These are phyloP conservation scores for Helarctos malayanus DNA, from an alignment of 2,797 vertebrate species.

Conservation along the genomic window DNA sequence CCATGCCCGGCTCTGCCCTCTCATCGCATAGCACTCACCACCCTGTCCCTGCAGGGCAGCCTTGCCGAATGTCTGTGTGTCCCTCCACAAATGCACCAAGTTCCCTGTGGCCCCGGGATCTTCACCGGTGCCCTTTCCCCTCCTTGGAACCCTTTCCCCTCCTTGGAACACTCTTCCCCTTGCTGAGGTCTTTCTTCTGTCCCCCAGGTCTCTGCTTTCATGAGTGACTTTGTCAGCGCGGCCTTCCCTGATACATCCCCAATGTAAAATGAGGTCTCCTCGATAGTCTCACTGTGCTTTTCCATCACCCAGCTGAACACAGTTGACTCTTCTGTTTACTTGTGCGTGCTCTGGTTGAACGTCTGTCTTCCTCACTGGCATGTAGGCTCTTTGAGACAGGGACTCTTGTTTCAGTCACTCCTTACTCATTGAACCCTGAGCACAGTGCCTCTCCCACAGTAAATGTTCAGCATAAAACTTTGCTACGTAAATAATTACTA, in stretches of 20 bases:
- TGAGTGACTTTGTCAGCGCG: background rate
- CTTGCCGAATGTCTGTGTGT: background rate
- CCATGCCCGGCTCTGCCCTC: background rate
- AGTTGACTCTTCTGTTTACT: background rate
- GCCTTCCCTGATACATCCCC: background rate
- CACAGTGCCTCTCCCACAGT: background rate
- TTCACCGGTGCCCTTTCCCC: background rate
- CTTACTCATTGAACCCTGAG: background rate
- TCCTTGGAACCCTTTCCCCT: background rate
- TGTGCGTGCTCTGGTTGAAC: background rate
- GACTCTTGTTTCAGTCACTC: background rate
- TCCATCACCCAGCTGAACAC: background rate
- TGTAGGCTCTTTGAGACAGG: background rate
- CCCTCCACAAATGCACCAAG: background rate
- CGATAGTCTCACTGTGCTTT: background rate
- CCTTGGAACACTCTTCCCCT: background rate
- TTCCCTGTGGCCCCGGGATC: background rate
- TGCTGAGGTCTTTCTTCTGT: background rate
- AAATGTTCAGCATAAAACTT: background rate
- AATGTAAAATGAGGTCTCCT: background rate
- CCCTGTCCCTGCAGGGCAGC: background rate
- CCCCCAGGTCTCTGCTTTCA: background rate
- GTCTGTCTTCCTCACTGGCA: background rate
- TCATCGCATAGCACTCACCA: accelerated
- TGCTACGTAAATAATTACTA: background rate